phyloP scores from a whole-genome alignment of 1,140 invertebrate genomes.

The Drosophila kepulauana region DNA sequence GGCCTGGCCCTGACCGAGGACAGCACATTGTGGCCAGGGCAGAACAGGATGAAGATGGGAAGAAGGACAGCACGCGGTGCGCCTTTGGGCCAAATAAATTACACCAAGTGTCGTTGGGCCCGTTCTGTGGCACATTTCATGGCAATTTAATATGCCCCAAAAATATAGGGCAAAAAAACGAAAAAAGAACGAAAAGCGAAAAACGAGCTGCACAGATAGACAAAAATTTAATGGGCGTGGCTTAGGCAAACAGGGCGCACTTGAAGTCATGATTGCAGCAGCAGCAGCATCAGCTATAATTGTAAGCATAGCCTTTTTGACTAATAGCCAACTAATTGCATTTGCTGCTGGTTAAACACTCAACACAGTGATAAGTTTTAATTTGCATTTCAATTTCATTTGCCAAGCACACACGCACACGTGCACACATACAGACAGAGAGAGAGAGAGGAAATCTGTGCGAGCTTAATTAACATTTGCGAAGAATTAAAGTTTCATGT shows the following conservation, averaged over 20 bases:
- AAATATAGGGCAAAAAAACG: slow-evolving; percentile 20
- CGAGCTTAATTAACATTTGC: slow-evolving; percentile 65
- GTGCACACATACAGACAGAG: no score
- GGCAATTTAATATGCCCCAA: slow-evolving; percentile 67
- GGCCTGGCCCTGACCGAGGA: slow-evolving; percentile 41
- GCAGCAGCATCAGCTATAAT: background rate
- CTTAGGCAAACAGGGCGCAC: background rate
- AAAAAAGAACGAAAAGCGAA: background rate
- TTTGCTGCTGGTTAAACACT: slow-evolving; percentile 49
- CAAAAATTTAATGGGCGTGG: slow-evolving; percentile 35
- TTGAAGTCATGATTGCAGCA: slow-evolving; percentile 3
- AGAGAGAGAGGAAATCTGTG: slow-evolving; percentile 44
- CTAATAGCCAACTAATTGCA: slow-evolving; percentile 50
- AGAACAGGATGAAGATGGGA: background rate
- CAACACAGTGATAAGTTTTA: slow-evolving; percentile 65
- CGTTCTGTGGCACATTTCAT: slow-evolving; percentile 79
- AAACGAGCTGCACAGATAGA: background rate
- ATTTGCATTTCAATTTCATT: slow-evolving; percentile 57
- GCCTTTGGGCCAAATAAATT: slow-evolving; percentile 81
- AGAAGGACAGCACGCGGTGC: slow-evolving; percentile 41
- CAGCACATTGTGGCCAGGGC: slow-evolving; percentile 8
- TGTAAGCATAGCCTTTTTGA: slow-evolving; percentile 7
- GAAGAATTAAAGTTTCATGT: slow-evolving; percentile 52
- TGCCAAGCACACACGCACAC: background rate
- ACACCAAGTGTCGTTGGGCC: slow-evolving; percentile 72